Percentiles rank a stretch among this genome's conserved stretches.
Conservation (phyloP, 2,888 invertebrate species). For the Spodoptera littoralis region DNA sequence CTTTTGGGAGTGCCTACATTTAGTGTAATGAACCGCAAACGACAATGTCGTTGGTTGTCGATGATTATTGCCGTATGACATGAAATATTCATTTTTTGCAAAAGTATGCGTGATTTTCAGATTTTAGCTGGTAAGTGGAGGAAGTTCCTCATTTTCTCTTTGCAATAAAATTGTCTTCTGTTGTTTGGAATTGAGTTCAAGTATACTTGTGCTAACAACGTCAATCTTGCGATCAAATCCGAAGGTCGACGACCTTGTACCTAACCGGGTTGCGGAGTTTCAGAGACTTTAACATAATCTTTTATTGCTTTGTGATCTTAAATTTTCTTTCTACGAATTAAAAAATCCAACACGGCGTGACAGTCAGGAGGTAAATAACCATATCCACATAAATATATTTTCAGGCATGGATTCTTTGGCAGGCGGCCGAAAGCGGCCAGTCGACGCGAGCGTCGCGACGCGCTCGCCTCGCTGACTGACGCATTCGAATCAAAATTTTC, state of each 20-base stretch:
- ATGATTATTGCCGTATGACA: constrained; percentile 23
- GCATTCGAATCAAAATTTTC: constrained; percentile 63
- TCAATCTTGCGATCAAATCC: constrained; percentile 23
- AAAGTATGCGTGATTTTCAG: constrained; percentile 7
- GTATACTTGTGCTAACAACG: constrained; percentile 9
- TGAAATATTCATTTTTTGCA: constrained; percentile 29
- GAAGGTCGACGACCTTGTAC: constrained; percentile 23
- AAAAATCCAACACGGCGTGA: constrained; percentile 55
- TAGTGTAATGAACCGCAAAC: constrained; percentile 36
- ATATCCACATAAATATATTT: constrained; percentile 85
- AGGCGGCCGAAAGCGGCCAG: constrained; percentile 83
- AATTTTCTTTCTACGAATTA: constrained; percentile 27
- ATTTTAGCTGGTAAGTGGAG: not conserved
- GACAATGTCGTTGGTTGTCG: constrained; percentile 8
- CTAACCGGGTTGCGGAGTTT: constrained; percentile 9
- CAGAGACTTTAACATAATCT: not conserved
- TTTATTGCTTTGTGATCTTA: not conserved
- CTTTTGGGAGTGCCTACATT: constrained; percentile 27
- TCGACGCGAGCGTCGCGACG: constrained; percentile 79
- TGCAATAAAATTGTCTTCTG: not conserved
- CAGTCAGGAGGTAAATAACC: constrained; percentile 69
- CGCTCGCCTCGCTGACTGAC: constrained; percentile 75
- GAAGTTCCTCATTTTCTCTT: constrained; percentile 8
- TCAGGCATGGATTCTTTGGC: constrained; percentile 84
- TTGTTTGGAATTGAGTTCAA: not conserved